phyloP scores from a whole-genome alignment of 2,888 invertebrate species.

The Mythimna loreyi region DNA sequence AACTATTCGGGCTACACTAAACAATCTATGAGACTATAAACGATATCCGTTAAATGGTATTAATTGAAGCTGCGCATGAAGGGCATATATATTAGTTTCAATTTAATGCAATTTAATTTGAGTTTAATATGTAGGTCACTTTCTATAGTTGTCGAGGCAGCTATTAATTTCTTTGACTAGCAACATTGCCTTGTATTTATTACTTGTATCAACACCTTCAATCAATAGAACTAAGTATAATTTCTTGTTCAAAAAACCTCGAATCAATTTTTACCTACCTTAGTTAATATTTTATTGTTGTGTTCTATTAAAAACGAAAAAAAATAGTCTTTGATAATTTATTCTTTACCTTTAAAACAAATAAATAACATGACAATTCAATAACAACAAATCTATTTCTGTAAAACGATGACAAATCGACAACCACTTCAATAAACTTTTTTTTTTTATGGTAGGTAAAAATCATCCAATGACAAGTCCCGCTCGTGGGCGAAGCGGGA shows the following conservation, averaged over 20 bases:
- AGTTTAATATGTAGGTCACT: slow-evolving; percentile 11
- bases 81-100: slow-evolving; percentile 45
- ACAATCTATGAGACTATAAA: background rate
- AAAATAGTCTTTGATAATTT: background rate
- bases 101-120: slow-evolving; percentile 31
- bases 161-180: background rate
- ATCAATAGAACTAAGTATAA: no score
- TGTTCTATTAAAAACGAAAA: background rate
- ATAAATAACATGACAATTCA: background rate
- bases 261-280: background rate
- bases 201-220: background rate
- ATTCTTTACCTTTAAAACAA: background rate
- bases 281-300: no score
- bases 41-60: slow-evolving; percentile 28
- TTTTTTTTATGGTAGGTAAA: no score
- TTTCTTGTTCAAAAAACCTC: background rate
- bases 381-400: slow-evolving; percentile 15
- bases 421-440: background rate
- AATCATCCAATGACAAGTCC: no score
- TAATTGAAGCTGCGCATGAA: slow-evolving; percentile 29
- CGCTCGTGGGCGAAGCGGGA: no score
- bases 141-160: background rate
- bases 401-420: background rate
- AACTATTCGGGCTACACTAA: slow-evolving; percentile 12
- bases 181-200: background rate